A percentile compares a stretch with the other conserved stretches of the same genome.
phyloP scores from a whole-genome alignment of 2,113 vertebrate species.

The Erinaceus europaeus region DNA sequence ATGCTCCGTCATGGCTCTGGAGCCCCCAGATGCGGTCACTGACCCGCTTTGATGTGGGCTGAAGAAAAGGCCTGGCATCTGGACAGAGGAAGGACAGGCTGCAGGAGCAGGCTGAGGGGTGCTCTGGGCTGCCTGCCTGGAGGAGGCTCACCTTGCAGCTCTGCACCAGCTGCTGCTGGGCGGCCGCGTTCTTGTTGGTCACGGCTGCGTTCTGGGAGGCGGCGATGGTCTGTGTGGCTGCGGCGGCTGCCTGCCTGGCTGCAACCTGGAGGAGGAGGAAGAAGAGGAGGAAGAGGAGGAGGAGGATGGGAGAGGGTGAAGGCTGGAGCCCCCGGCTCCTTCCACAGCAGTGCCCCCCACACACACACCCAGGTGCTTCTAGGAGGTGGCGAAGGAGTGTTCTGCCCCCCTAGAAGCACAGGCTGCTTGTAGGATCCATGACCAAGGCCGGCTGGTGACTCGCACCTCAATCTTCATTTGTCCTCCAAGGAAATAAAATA shows the following conservation, averaged over 20 bases:
- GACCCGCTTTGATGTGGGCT: neutral
- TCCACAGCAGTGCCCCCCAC: neutral
- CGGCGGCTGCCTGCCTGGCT: slow-evolving; percentile 96
- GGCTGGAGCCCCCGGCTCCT: too few relatives aligned
- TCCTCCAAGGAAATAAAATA: too few relatives aligned
- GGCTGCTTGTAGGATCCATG: too few relatives aligned
- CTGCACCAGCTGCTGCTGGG: slow-evolving; percentile 97
- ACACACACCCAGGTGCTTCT: neutral
- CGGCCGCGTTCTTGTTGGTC: slow-evolving; percentile 95
- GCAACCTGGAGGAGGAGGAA: slow-evolving; percentile 85
- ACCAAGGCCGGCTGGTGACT: too few relatives aligned
- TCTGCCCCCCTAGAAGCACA: too few relatives aligned
- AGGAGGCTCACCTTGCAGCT: slow-evolving; percentile 97
- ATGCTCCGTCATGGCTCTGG: neutral
- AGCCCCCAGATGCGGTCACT: neutral
- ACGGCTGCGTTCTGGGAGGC: slow-evolving; percentile 96
- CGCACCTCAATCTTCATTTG: too few relatives aligned
- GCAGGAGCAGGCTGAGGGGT: too few relatives aligned
- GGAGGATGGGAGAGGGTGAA: too few relatives aligned
- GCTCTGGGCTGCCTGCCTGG: too few relatives aligned
- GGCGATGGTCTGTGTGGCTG: slow-evolving; percentile 97
- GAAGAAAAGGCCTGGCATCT: neutral
- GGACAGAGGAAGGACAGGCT: slow-evolving; percentile 21
- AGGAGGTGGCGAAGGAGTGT: too few relatives aligned
- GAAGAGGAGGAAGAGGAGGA: neutral